Evolutionary conservation across 2,797 vertebrate species (phyloP).

Genomic region (Mus caroli): DNA sequence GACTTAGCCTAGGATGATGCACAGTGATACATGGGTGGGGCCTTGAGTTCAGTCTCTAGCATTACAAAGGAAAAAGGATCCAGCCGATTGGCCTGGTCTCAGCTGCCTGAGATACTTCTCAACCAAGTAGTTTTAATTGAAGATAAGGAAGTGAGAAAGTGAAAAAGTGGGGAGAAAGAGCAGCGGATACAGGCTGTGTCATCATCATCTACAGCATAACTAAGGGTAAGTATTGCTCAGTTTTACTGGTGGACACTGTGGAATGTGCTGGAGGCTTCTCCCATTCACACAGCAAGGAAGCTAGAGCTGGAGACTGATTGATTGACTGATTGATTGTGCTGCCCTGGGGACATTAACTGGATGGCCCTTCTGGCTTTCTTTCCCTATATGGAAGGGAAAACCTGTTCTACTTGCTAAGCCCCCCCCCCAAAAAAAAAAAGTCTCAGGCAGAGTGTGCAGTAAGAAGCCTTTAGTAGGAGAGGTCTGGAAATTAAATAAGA

Average conservation of each 20-base stretch:
- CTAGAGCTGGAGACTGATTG: not conserved
- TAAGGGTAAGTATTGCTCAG: not conserved
- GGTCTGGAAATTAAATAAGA: constrained; percentile 38
- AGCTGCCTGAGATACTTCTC: not conserved
- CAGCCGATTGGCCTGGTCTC: not conserved
- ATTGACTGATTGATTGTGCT: not conserved
- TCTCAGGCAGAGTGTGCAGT: constrained; percentile 11
- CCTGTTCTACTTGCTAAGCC: constrained; percentile 12
- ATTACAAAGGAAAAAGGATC: not conserved
- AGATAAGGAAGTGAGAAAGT: not conserved
- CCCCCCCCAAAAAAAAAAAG: not conserved
- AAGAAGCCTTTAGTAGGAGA: constrained; percentile 15
- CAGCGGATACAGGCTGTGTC: not conserved
- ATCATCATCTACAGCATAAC: constrained; percentile 10
- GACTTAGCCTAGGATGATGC: not conserved
- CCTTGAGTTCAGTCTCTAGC: not conserved
- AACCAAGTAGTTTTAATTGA: constrained; percentile 6
- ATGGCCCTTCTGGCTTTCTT: constrained; percentile 52
- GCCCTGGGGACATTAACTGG: not conserved
- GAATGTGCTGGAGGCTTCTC: not conserved
- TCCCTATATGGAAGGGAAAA: constrained; percentile 7
- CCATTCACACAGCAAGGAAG: not conserved
- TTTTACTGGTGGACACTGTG: not conserved
- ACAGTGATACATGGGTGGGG: not conserved
- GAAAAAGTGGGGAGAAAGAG: constrained; percentile 14